These are phyloP conservation scores for Micrastur ruficollis DNA, from an alignment of 2,797 vertebrate genomes.

Conservation along the genomic window DNA sequence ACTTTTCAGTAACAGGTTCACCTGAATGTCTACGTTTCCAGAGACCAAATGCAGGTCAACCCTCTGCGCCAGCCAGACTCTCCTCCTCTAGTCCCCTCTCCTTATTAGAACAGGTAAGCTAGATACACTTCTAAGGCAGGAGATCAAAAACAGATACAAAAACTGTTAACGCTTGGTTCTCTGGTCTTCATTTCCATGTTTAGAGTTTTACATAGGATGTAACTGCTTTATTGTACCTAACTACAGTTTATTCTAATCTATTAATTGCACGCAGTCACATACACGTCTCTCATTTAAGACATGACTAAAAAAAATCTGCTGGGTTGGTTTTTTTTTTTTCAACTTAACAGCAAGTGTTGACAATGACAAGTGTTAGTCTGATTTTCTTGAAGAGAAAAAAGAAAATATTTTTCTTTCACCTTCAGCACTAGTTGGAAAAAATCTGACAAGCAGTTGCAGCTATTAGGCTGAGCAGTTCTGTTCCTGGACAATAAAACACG, in stretches of 20 bases:
- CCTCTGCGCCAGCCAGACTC: background rate
- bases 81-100: background rate
- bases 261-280: fast-evolving
- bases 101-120: background rate
- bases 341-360: background rate
- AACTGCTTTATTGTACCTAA: background rate
- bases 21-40: background rate
- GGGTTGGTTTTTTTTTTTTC: background rate
- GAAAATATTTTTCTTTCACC: background rate
- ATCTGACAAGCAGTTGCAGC: background rate
- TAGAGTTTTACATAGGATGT: background rate
- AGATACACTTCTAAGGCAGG: background rate
- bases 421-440: background rate
- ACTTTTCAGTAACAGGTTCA: background rate
- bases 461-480: background rate
- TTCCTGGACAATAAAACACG: background rate
- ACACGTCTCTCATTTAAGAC: background rate
- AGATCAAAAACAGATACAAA: background rate
- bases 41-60: background rate
- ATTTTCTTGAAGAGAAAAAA: background rate
- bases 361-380: background rate
- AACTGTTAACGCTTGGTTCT: background rate
- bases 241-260: background rate
- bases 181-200: background rate
- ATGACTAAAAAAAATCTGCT: background rate